Base-by-base conservation (phyloP, 2,888 invertebrate species). In the Branchellion lobata region DNA sequence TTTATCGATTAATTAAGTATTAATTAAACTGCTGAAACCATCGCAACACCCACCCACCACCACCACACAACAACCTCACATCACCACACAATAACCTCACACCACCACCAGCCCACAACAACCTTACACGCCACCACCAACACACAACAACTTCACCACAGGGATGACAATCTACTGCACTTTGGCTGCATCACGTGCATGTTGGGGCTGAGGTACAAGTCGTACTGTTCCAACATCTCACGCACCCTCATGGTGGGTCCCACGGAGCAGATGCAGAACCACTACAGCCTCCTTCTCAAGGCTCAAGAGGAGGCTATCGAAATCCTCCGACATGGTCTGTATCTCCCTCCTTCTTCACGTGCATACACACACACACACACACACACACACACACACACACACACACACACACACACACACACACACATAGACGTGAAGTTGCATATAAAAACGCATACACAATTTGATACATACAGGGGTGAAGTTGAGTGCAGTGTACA, bases 181-280 rank as follows among this genome's bases (percentile, higher is more conserved):
- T 99, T 97, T 88, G 98, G 96, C 65, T 92, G 95, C 0, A 96
- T 99, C 82, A 93, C 96, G 72, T 96, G 96, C 87, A 94, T 94
- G 18, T 88, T 99, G 82, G 99, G 98, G 3, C 93, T 93, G 1
- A 91, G 98, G 80, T 99, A 97, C 88, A 96, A 96, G 88, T 94
- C 93, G 0, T 99, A 99, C 86, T 99, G 99, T 88, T 96, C 98
- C 0, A 99, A 99, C 87, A 93, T 99, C 84, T 94, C 95, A 18
- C 91, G 99, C 81, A 99, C 99, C 21, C 90, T 99, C 84, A 90
- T 99, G 85, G 96, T 99, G 1, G 96, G 98, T 89, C 99, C 99
- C 0, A 92, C 90, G 1, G 90, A 91, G 79, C 87, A 89, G 80
- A 89, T 92, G 83, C 88, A 88, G 84, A 91, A 95, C 89, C 92